Percentiles rank a stretch among this genome's conserved stretches.
phyloP scores from a whole-genome alignment of 1,140 invertebrate species.

The Drosophila funebris region DNA sequence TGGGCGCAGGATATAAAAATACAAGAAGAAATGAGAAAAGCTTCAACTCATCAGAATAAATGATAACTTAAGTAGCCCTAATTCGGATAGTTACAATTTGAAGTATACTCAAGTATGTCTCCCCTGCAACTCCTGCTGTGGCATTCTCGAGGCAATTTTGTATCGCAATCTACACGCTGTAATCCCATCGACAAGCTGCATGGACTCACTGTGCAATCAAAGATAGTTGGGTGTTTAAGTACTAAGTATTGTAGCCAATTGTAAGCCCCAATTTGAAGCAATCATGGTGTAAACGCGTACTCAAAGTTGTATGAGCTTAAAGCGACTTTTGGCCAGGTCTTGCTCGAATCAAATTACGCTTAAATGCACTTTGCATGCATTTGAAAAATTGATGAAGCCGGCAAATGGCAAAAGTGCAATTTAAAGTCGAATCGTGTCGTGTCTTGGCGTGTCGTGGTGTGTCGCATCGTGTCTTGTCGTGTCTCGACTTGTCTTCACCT shows the following conservation, averaged over 20 bases:
- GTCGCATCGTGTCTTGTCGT: neutral
- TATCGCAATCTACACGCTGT: neutral
- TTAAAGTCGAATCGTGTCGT: constrained; percentile 18
- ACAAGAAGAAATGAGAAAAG: too few species aligned
- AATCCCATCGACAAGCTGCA: neutral
- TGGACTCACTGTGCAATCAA: neutral
- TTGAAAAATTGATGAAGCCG: constrained; percentile 54
- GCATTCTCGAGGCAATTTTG: neutral
- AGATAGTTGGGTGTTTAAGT: constrained; percentile 19
- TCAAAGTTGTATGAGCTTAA: constrained; percentile 38
- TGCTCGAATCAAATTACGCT: constrained; percentile 40
- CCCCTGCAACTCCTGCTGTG: neutral
- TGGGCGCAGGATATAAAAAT: too few species aligned
- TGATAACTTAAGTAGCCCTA: neutral
- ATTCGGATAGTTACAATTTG: neutral
- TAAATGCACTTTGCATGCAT: constrained; percentile 59
- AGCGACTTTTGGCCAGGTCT: constrained; percentile 11
- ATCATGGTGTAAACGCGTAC: constrained; percentile 40
- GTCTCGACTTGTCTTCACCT: constrained; percentile 2
- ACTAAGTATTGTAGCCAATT: constrained; percentile 35
- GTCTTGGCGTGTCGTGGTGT: neutral
- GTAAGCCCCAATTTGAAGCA: constrained; percentile 65
- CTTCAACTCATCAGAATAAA: too few species aligned
- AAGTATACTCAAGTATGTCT: too few species aligned
- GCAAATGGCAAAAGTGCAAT: constrained; percentile 43